Evolutionary conservation across 2,888 invertebrate genomes (phyloP), one percentile per base, ranked within the genome.

Genomic region (Polylopha cassiicola): DNA sequence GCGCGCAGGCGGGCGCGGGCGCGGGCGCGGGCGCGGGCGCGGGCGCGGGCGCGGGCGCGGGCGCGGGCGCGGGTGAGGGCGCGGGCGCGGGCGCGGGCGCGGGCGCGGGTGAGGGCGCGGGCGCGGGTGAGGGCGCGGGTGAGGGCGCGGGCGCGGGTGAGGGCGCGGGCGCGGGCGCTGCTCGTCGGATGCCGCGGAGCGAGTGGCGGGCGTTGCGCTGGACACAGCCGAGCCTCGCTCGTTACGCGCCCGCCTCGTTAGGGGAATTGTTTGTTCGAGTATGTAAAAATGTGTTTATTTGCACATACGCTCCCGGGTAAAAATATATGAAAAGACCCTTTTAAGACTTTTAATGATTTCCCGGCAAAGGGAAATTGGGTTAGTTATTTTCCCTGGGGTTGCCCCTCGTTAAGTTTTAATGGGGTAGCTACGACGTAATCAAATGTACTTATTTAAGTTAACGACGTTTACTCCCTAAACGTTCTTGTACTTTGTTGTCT

Each of bases 281-380:
- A 84, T 84, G 84, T 84, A 84, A 84, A 84, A 84, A 84, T 84
- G 84, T 84, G 84, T 84, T 84, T 85, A 84, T 85, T 85, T 85
- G 81, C 84, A 82, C 84, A 82, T 84, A 80, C 81, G 84, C 82
- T 74, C 65, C 73, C 55, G 80, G 80, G 75, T 75, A 79, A 80
- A 84, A 80, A 82, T 74, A 73, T 84, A 79, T 84, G 84, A 82
- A 85, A 84, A 81, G 84, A 82, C 80, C 84, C 82, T 84, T 85
- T 84, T 82, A 82, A 84, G 84, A 85, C 84, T 82, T 85, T 85
- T 84, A 84, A 85, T 85, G 84, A 85, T 85, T 84, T 84, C 81
- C 84, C 81, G 80, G 81, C 79, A 84, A 85, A 85, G 80, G 84
- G 79, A 85, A 84, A 85, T 85, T 85, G 85, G 85, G 84, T 85